A percentile compares a stretch with the other conserved stretches of the same genome.
These are phyloP conservation scores for Cyclopterus lumpus DNA, from an alignment of 2,797 vertebrate genomes.

Conservation along the genomic window DNA sequence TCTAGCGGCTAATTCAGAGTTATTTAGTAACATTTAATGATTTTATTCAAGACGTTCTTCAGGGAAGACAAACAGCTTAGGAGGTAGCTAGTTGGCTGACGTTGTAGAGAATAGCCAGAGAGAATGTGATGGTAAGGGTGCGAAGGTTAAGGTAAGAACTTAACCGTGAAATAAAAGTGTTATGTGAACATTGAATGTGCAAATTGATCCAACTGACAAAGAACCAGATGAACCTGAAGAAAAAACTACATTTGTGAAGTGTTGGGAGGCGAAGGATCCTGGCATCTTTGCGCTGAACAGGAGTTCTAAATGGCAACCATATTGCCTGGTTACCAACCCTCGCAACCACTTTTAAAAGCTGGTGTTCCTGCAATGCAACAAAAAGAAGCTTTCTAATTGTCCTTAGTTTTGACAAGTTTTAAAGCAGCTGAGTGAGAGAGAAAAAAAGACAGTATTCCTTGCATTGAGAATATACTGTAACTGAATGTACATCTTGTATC, in stretches of 20 bases:
- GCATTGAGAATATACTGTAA: neutral
- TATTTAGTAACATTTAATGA: neutral
- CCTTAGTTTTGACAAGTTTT: neutral
- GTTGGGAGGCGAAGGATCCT: neutral
- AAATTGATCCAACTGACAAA: neutral
- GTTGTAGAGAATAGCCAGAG: neutral
- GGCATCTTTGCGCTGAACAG: neutral
- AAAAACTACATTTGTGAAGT: neutral
- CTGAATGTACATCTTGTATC: conserved; percentile 33
- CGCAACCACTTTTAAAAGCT: too few relatives aligned
- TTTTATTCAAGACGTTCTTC: neutral
- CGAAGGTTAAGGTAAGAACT: neutral
- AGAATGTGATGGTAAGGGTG: neutral
- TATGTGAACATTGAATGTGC: neutral
- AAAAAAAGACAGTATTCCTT: neutral
- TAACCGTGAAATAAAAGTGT: too few relatives aligned
- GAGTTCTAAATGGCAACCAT: neutral
- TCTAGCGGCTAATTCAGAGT: neutral
- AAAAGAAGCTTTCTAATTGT: neutral
- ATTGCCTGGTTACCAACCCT: too few relatives aligned
- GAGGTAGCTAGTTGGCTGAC: neutral
- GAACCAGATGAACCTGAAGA: neutral
- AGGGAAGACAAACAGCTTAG: neutral
- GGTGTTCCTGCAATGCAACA: neutral
- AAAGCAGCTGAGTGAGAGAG: neutral